phyloP scores from a whole-genome alignment of 2,888 invertebrate genomes.

The Drosophila kuntzei region DNA sequence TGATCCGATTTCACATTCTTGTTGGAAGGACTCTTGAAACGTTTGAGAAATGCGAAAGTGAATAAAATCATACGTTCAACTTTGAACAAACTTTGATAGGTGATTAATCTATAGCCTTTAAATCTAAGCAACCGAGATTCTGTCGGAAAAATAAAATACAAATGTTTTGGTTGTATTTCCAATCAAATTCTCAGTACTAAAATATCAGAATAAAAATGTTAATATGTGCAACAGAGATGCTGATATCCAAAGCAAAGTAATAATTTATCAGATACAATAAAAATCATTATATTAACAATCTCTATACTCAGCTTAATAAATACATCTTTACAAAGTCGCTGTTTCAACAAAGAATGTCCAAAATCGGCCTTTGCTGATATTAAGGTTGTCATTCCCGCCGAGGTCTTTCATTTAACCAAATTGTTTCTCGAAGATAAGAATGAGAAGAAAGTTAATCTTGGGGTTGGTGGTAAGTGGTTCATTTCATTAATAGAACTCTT shows the following conservation, averaged over 20 bases:
- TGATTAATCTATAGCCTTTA: not conserved
- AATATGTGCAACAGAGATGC: not conserved
- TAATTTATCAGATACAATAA: not conserved
- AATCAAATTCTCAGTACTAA: not conserved
- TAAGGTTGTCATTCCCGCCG: constrained; percentile 19
- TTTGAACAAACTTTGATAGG: not conserved
- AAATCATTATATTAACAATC: not conserved
- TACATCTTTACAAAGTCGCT: not conserved
- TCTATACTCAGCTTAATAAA: not conserved
- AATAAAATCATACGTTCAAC: not conserved
- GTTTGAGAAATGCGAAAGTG: not conserved
- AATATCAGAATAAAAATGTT: not conserved
- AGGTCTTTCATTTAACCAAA: constrained; percentile 23
- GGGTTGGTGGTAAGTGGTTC: constrained; percentile 31
- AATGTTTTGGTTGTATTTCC: not conserved
- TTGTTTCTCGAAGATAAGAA: constrained; percentile 15
- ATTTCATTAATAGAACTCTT: not conserved
- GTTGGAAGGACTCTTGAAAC: not conserved
- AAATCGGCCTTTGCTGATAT: constrained; percentile 9
- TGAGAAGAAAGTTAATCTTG: constrained; percentile 38
- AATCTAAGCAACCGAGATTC: not conserved
- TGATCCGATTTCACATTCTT: not conserved
- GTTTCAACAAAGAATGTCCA: not conserved
- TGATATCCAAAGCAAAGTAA: constrained; percentile 12
- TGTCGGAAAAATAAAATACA: not conserved